These are phyloP conservation scores for Desmodus rotundus DNA, from an alignment of 2,113 vertebrate genomes.

Conservation along the genomic window DNA sequence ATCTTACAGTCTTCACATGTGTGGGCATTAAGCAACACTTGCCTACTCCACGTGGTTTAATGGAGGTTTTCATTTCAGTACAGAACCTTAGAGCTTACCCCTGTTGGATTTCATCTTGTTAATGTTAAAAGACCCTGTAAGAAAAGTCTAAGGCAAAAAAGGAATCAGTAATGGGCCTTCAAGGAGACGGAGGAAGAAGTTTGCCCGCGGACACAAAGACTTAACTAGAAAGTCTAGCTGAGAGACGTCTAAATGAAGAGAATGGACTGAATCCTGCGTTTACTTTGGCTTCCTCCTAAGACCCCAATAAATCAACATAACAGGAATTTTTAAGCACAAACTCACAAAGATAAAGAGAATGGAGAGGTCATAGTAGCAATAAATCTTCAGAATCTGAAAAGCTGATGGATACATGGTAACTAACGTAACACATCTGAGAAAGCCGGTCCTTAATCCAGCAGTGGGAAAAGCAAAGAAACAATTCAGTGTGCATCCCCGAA, in stretches of 20 bases:
- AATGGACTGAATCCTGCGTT: background rate
- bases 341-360: background rate
- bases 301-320: background rate
- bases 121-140: background rate
- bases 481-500: background rate
- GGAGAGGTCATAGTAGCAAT: background rate
- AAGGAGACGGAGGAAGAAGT: background rate
- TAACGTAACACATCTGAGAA: background rate
- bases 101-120: background rate
- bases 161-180: background rate
- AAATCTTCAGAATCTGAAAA: background rate
- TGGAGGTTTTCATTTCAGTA: background rate
- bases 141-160: background rate
- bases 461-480: background rate
- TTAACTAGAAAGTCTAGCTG: background rate
- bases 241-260: background rate
- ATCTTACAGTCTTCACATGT: background rate
- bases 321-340: background rate
- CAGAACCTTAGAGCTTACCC: background rate
- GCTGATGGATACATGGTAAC: background rate
- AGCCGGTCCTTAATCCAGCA: background rate
- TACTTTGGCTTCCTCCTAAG: background rate
- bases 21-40: background rate
- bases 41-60: background rate
- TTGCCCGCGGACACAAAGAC: background rate